A percentile compares a stretch with the other conserved stretches of the same genome.
These are phyloP conservation scores for Mamestra brassicae DNA, from an alignment of 2,888 invertebrate genomes.

Conservation along the genomic window DNA sequence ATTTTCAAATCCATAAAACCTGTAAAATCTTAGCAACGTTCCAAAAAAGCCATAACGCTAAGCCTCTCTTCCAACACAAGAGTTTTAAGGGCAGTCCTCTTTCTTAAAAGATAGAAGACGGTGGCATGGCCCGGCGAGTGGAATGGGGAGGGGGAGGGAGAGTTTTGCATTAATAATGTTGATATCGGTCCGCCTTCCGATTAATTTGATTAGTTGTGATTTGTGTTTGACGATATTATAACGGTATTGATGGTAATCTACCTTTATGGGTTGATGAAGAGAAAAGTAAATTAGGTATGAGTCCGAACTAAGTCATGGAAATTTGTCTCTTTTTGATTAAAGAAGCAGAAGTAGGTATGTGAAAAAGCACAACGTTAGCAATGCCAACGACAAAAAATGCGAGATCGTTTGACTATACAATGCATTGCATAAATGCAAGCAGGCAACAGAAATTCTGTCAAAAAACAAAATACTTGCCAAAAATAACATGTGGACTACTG, in stretches of 20 bases:
- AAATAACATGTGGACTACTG: background rate
- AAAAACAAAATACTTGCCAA: background rate
- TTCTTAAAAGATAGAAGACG: slow-evolving; percentile 78
- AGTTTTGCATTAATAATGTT: slow-evolving; percentile 90
- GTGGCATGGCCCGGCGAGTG: slow-evolving; percentile 63
- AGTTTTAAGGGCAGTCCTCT: slow-evolving; percentile 74
- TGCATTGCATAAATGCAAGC: background rate
- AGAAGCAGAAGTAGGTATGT: background rate
- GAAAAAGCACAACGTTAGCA: background rate
- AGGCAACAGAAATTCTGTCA: background rate
- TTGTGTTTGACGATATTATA: slow-evolving; percentile 75
- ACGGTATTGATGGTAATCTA: slow-evolving; percentile 64
- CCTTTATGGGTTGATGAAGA: slow-evolving; percentile 26
- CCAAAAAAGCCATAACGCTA: slow-evolving; percentile 13
- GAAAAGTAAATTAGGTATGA: background rate
- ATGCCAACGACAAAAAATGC: background rate
- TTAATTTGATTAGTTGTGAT: slow-evolving; percentile 89
- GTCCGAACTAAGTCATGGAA: background rate
- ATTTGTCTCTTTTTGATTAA: background rate
- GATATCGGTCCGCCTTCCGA: slow-evolving; percentile 87
- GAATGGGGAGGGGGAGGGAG: slow-evolving; percentile 65
- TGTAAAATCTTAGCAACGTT: background rate
- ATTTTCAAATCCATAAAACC: background rate
- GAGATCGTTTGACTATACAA: background rate
- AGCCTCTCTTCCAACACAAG: slow-evolving; percentile 34